Base-by-base conservation (phyloP, 1,140 invertebrate species). In the Archegozetes longisetosus region DNA sequence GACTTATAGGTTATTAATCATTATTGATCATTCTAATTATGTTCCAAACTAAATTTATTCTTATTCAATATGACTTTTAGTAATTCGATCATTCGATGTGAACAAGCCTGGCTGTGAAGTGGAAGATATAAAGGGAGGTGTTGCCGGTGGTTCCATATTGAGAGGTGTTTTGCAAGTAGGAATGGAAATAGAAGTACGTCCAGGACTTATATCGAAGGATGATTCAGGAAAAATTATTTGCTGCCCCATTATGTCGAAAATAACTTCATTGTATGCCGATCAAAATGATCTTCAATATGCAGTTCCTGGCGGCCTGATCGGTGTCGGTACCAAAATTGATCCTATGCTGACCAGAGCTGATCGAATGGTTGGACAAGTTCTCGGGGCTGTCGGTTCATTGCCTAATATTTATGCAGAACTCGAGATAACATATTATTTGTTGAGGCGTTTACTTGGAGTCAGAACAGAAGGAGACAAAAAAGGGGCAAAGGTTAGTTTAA, bases 71-170 rank as follows among this genome's bases (percentile, higher is more conserved):
- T 26, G 55, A 64, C 17, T n/a, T n/a, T n/a, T n/a, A 75, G 93
- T 99, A 29, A 98, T 99, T 70, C 79, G 96, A 64, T 98, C 94
- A 12, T 99, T 99, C 74, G 96, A 99, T 75, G 95, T 99, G 0
- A 99, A 99, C 75, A 98, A 98, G 74, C 96, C 96, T 22, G 95
- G 95, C 27, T 96, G 92, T 74, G 95, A 98, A 75, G 94, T 98
- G 0, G 89, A 95, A 65, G 93, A 98, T 71, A 75, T 99, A 9
- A 93, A 95, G 71, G 96, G 96, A 29, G 96, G 96, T 28, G 96
- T 99, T 9, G 95, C 95, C 63, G 96, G 96, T 64, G 96, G 96
- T 25, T 96, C 91, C 71, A 95, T 99, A 66, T 75, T 98, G 1
- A 83, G 86, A 71, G 95, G 95, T 62, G 92, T 97, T 3, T 76